phyloP scores from a whole-genome alignment of 2,888 invertebrate species.

The Aphodius granarius region DNA sequence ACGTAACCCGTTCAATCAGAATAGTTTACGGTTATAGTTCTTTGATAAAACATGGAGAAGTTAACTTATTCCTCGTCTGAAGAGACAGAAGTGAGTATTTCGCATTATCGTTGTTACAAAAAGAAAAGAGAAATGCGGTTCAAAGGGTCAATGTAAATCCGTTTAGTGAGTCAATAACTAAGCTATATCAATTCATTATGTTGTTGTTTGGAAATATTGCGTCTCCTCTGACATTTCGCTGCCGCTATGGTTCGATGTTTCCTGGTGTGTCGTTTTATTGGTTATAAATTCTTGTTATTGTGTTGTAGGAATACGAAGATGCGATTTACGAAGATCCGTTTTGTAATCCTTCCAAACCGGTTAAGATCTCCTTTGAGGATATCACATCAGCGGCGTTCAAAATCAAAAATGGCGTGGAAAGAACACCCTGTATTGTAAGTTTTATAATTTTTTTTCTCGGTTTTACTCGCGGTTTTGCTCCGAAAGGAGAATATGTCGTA shows the following conservation, averaged over 20 bases:
- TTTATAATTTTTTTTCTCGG: constrained; percentile 49
- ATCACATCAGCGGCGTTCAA: constrained; percentile 87
- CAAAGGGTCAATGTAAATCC: not conserved
- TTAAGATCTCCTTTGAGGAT: constrained; percentile 78
- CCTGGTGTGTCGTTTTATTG: not conserved
- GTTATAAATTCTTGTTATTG: not conserved
- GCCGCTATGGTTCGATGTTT: not conserved
- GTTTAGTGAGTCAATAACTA: not conserved
- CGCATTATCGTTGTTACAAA: not conserved
- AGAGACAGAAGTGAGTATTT: constrained; percentile 28
- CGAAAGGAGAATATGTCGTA: too few species aligned
- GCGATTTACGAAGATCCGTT: constrained; percentile 45
- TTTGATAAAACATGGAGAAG: constrained; percentile 23
- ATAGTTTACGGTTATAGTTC: not conserved
- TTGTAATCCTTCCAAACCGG: constrained; percentile 72
- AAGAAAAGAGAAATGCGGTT: not conserved
- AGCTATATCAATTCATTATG: not conserved
- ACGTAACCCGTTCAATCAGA: not conserved
- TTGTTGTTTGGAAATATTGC: not conserved
- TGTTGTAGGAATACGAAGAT: constrained; percentile 35
- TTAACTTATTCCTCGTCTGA: constrained; percentile 32
- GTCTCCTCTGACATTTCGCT: not conserved
- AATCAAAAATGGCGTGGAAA: constrained; percentile 79
- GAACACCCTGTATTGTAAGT: constrained; percentile 85
- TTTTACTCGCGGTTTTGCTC: too few species aligned